These are phyloP conservation scores for Parapsyche elsis DNA, from an alignment of 1,140 invertebrate genomes.

Conservation along the genomic window DNA sequence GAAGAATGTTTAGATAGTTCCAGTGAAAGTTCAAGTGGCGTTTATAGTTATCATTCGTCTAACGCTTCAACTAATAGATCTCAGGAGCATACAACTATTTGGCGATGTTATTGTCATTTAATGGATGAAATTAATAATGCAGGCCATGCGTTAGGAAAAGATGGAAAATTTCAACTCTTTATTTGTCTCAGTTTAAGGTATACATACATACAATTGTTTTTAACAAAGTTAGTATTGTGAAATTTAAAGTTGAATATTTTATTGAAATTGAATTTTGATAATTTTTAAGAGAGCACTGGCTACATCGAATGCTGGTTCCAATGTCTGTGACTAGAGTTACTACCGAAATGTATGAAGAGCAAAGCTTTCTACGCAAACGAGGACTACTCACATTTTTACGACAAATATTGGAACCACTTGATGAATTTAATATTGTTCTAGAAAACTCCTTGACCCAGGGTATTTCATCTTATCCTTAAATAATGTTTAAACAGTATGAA, in stretches of 20 bases:
- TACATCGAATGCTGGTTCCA: slow-evolving; percentile 88
- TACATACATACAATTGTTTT: not conserved
- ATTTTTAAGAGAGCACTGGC: slow-evolving; percentile 87
- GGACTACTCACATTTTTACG: slow-evolving; percentile 88
- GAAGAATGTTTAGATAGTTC: slow-evolving; percentile 65
- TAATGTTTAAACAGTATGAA: not conserved
- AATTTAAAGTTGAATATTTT: not conserved
- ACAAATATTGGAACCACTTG: slow-evolving; percentile 91
- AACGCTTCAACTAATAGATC: slow-evolving; percentile 64
- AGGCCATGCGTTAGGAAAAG: slow-evolving; percentile 91
- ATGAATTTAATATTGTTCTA: slow-evolving; percentile 92
- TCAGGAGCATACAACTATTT: slow-evolving; percentile 74
- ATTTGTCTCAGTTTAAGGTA: slow-evolving; percentile 91
- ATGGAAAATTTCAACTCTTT: slow-evolving; percentile 98
- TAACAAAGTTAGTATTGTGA: not conserved
- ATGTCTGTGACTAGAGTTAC: slow-evolving; percentile 89
- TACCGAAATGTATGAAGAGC: slow-evolving; percentile 94
- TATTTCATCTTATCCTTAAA: slow-evolving; percentile 71
- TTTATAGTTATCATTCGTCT: slow-evolving; percentile 56
- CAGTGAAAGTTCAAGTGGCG: slow-evolving; percentile 54
- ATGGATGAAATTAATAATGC: slow-evolving; percentile 87
- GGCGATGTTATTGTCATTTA: slow-evolving; percentile 81
- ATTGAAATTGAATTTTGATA: slow-evolving; percentile 40
- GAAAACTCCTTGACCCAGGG: slow-evolving; percentile 96
- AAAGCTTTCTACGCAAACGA: slow-evolving; percentile 90